Base-by-base conservation (phyloP, 2,888 invertebrate genomes). In the Homarus gammarus region DNA sequence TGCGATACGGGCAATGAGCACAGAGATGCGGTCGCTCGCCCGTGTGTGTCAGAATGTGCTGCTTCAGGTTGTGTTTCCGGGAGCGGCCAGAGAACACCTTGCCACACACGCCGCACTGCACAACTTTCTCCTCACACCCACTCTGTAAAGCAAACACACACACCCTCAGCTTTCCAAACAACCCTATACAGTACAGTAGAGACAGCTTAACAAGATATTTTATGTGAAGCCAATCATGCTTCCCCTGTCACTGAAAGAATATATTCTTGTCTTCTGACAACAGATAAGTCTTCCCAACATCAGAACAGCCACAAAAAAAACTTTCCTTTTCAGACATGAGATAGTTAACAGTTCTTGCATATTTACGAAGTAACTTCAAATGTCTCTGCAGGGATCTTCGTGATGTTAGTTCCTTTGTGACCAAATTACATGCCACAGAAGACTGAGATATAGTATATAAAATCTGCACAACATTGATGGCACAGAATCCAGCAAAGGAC, bases 61-160 rank as follows among this genome's bases (percentile, higher is more conserved):
- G 87, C 88, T 91, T 90, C 77, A 91, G 82, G 90, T 91, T 91
- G 78, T 90, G 75, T 78, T 91, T 90, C 33, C 90, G 72, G 78
- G 87, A 87, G n/a, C 87, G 82, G 61, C 89, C 88, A 56, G 68
- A 84, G 73, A 91, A 87, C 70, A 75, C 79, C 84, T 89, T 89
- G 64, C 91, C 91, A 81, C 91, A 91, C 77, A 88, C 83, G 84
- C 51, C 68, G 78, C 88, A 88, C 84, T 83, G 75, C 83, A 64
- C 68, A 61, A 83, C 75, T 64, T 81, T 61, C 77, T 83, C 88
- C 77, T 79, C 78, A 70, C 70, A 64, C 49, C 49, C 87, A 70
- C 78, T 88, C 87, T 88, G 87, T 77, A 88, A 88, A 83, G 87
- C 87, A 88, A 88, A 82, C 87, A 88, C 87, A 86, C 61, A 83